Evolutionary conservation across 2,888 invertebrate genomes (phyloP), one percentile per base, ranked within the genome.

Genomic region (Anthoptus insignis): DNA sequence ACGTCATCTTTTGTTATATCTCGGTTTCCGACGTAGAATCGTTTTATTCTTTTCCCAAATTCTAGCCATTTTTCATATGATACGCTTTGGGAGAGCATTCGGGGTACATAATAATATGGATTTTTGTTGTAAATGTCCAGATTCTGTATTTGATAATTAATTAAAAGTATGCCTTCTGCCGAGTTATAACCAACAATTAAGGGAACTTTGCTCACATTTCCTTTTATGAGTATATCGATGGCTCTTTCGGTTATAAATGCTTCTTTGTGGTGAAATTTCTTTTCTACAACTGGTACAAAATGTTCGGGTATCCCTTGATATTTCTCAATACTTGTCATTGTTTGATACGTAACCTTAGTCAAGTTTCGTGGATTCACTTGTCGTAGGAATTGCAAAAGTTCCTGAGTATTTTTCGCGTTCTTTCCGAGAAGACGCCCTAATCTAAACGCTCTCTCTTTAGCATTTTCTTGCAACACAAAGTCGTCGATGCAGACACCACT

Each of bases 261-360:
- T 69, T 80, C 74, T 0, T 71, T 71, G 34, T 73, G 68, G 5
- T 70, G 50, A 67, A 81, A 80, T 34, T 59, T 65, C 63, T 78
- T 80, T 68, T 84, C 84, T 16, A 82, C 67, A 3, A 79, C 79
- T 1, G 83, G 83, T 19, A 68, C 69, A 63, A 83, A 83, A 53
- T 78, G 75, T 21, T 80, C 72, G 0, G 81, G 79, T 2, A 81
- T 58, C 1, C 79, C 79, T 64, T 78, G 71, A 6, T 67, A 49
- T 39, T 68, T 74, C 59, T 82, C 82, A 16, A 80, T 80, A 0
- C 59, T 57, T 3, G 76, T 74, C 72, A 76, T 71, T 2, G 79
- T 76, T 47, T 70, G 73, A 11, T 72, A 64, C 0, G 81, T 82
- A 3, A 77, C 50, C 8, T 70, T 75, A 0, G 71, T 65, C 3